Conservation (phyloP, 2,888 invertebrate genomes). For the Choristoneura rosaceana region DNA sequence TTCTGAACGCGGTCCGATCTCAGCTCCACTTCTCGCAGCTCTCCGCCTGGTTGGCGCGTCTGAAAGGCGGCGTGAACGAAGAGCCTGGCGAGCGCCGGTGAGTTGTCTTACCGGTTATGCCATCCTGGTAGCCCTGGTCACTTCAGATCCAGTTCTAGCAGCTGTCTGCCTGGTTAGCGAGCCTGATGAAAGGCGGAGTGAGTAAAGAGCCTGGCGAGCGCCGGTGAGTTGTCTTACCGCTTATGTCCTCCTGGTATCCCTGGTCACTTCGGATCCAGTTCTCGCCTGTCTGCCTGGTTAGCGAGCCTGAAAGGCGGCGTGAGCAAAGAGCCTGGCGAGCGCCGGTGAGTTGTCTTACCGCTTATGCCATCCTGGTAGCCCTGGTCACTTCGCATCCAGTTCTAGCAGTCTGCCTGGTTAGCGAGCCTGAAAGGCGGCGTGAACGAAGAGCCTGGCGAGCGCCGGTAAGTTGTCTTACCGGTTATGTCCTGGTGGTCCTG, state of each 20-base stretch:
- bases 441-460: constrained; percentile 44
- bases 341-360: constrained; percentile 62
- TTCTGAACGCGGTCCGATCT: constrained; percentile 96
- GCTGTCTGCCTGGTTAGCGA: too few relatives aligned
- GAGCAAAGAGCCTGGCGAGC: constrained; percentile 66
- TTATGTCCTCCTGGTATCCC: neutral
- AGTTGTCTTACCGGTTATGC: constrained; percentile 43
- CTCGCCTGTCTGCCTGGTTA: constrained; percentile 59
- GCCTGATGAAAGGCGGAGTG: too few relatives aligned
- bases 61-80: constrained; percentile 56
- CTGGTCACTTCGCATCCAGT: too few relatives aligned
- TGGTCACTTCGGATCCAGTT: too few relatives aligned
- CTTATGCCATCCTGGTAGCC: neutral
- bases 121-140: neutral
- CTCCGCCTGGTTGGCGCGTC: constrained; percentile 93
- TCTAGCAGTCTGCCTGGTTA: too few relatives aligned
- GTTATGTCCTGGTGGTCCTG: neutral
- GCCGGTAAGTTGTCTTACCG: neutral
- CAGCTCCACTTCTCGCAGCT: constrained; percentile 98
- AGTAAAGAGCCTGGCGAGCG: constrained; percentile 44
- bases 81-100: constrained; percentile 75
- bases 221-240: neutral
- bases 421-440: too few relatives aligned
- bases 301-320: constrained; percentile 68
- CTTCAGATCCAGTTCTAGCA: too few relatives aligned